Evolutionary conservation across 2,797 vertebrate genomes (phyloP).

Genomic region (Florisuga fusca): DNA sequence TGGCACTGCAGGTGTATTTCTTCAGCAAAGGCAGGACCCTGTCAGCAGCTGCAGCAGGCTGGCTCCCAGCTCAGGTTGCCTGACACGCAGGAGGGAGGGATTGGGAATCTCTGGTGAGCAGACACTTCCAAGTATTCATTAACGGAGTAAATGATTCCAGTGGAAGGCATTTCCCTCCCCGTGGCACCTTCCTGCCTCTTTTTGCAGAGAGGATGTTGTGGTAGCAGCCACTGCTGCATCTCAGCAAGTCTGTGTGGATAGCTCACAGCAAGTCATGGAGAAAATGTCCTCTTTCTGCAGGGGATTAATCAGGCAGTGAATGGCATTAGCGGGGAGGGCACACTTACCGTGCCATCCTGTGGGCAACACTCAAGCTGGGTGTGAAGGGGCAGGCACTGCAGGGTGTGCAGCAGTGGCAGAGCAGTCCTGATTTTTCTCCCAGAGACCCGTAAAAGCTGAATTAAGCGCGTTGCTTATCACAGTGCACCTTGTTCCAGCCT

Average conservation of each 20-base stretch:
- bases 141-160: background rate
- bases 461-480: fast-evolving
- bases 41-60: background rate
- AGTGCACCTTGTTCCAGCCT: fast-evolving
- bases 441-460: background rate
- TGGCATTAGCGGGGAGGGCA: conserved; percentile 9
- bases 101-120: background rate
- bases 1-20: background rate
- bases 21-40: background rate
- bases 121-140: background rate
- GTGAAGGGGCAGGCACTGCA: background rate
- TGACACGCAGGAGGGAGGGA: background rate
- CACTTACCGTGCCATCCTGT: background rate
- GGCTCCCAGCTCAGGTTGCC: background rate
- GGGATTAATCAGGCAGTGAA: conserved; percentile 35
- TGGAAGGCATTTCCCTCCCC: background rate
- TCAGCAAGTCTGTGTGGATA: background rate
- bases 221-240: background rate
- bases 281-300: background rate
- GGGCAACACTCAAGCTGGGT: conserved; percentile 2
- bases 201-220: background rate
- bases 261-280: background rate
- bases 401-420: background rate
- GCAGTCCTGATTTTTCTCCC: background rate
- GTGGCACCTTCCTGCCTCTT: background rate